These are phyloP conservation scores for Acleris laterana DNA, from an alignment of 2,888 invertebrate species.

Conservation along the genomic window DNA sequence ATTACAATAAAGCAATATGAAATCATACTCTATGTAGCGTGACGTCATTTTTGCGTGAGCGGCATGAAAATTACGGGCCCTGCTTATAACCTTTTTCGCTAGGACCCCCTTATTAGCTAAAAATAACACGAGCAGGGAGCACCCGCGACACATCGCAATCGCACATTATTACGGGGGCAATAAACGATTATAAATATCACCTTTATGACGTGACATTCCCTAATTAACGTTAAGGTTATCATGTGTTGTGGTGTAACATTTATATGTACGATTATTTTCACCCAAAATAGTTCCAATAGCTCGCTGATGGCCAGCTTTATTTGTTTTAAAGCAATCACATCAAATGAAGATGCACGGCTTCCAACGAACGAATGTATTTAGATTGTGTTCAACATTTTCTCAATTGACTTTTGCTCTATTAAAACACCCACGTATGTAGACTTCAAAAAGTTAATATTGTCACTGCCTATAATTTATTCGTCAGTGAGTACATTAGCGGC, in stretches of 20 bases:
- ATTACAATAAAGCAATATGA: too few relatives aligned
- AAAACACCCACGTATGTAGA: conserved; percentile 14
- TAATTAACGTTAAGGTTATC: conserved; percentile 2
- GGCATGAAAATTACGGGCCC: too few relatives aligned
- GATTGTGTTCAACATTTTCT: conserved; percentile 25
- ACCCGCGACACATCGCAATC: too few relatives aligned
- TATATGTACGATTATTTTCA: conserved; percentile 4
- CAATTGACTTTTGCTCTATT: conserved; percentile 29
- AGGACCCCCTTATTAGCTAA: too few relatives aligned
- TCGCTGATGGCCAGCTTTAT: conserved; percentile 1
- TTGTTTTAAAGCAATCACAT: conserved; percentile 31
- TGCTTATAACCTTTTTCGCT: too few relatives aligned
- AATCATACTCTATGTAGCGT: too few relatives aligned
- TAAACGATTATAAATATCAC: too few relatives aligned
- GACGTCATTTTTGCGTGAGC: too few relatives aligned
- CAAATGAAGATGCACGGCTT: conserved; percentile 36
- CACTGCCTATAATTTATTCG: neutral
- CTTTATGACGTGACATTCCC: too few relatives aligned
- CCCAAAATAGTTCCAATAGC: neutral
- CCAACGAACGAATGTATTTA: conserved; percentile 13
- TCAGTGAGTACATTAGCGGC: too few relatives aligned
- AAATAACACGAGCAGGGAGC: too few relatives aligned
- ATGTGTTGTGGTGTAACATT: neutral
- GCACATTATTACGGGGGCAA: too few relatives aligned
- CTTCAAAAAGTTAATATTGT: conserved; percentile 16